Percentiles rank a stretch among this genome's conserved stretches.
Conservation (phyloP, 2,888 invertebrate species). For the Melipona beecheii region DNA sequence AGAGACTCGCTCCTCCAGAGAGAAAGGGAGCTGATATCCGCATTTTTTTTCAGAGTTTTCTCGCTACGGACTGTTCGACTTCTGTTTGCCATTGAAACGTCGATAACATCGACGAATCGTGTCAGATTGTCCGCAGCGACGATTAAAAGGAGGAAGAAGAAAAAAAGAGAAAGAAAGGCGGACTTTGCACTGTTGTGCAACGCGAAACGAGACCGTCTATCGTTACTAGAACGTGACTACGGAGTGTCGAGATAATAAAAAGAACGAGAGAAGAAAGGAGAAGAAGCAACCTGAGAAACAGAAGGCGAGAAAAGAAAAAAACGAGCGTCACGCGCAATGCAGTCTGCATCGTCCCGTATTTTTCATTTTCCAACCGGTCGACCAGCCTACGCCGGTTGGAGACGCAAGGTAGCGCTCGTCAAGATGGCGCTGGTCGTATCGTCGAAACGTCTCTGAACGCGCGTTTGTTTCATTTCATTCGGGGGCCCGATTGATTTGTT, state of each 20-base stretch:
- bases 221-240: constrained; percentile 58
- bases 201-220: constrained; percentile 60
- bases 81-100: background rate
- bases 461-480: constrained; percentile 35
- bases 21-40: background rate
- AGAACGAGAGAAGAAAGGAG: constrained; percentile 14
- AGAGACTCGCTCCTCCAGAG: background rate
- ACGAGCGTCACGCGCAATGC: constrained; percentile 48
- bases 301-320: constrained; percentile 56
- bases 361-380: constrained; percentile 60
- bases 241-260: constrained; percentile 27
- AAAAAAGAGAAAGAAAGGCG: background rate
- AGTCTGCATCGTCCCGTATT: constrained; percentile 53
- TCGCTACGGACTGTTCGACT: no score
- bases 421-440: constrained; percentile 15
- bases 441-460: background rate
- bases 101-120: background rate
- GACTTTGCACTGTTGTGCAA: constrained; percentile 8
- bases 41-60: background rate
- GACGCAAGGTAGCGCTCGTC: constrained; percentile 4
- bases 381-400: constrained; percentile 14
- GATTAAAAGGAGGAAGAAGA: background rate
- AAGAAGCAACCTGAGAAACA: constrained; percentile 46
- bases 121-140: background rate
- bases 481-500: constrained; percentile 41